Conservation (phyloP, 2,113 vertebrate genomes). For the Scomber scombrus region DNA sequence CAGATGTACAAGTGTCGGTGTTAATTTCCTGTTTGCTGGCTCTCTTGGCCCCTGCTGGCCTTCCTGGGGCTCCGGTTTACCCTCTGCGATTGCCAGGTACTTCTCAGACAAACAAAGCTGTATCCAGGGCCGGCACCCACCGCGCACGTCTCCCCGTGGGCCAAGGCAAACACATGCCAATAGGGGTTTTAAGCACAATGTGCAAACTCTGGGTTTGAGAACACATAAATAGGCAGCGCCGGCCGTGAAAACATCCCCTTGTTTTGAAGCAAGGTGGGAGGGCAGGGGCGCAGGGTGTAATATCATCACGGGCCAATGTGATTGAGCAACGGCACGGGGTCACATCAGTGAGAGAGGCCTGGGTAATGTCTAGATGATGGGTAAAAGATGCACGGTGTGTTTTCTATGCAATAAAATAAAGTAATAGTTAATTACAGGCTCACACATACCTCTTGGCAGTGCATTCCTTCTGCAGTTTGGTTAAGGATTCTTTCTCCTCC, state of each 20-base stretch:
- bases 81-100: slow-evolving; percentile 65
- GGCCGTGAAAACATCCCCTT: slow-evolving; percentile 44
- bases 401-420: slow-evolving; percentile 40
- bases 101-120: slow-evolving; percentile 64
- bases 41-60: slow-evolving; percentile 45
- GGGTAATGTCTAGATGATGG: slow-evolving; percentile 50
- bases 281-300: slow-evolving; percentile 13
- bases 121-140: slow-evolving; percentile 37
- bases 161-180: slow-evolving; percentile 69
- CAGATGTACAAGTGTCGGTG: slow-evolving; percentile 65
- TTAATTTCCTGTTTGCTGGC: slow-evolving; percentile 68
- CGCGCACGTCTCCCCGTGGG: slow-evolving; percentile 38
- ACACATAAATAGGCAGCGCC: slow-evolving; percentile 39
- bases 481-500: slow-evolving; percentile 89
- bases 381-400: slow-evolving; percentile 13
- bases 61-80: slow-evolving; percentile 46
- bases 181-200: slow-evolving; percentile 40
- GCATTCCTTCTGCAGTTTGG: slow-evolving; percentile 92
- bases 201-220: slow-evolving; percentile 46
- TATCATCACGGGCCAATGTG: slow-evolving; percentile 24
- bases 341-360: slow-evolving; percentile 11
- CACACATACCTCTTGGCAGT: slow-evolving; percentile 94
- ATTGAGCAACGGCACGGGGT: slow-evolving; percentile 21
- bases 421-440: slow-evolving; percentile 64
- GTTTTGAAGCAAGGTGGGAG: slow-evolving; percentile 49